A percentile compares a stretch with the other conserved stretches of the same genome.
Evolutionary conservation across 2,797 vertebrate genomes (phyloP).

Genomic region (Lithobates sylvaticus): DNA sequence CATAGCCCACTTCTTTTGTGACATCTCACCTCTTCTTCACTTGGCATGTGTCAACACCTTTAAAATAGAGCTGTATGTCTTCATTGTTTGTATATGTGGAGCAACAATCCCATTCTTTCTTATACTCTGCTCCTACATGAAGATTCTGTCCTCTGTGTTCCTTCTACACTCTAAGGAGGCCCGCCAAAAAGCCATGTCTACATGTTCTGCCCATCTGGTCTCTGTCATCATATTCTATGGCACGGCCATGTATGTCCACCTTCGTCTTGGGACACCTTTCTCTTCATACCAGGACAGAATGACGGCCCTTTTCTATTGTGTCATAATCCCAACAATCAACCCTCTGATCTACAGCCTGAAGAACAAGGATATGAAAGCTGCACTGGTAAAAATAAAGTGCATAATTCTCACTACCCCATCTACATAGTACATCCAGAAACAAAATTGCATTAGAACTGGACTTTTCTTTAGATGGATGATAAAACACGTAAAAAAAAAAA

Average conservation of each 20-base stretch:
- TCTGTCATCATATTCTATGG: conserved; percentile 65
- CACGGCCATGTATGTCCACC: conserved; percentile 62
- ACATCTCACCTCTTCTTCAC: conserved; percentile 65
- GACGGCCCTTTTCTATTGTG: conserved; percentile 57
- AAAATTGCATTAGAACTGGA: too few species aligned
- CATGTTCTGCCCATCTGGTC: conserved; percentile 63
- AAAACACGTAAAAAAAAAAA: too few species aligned
- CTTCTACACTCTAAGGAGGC: conserved; percentile 63
- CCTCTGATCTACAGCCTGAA: conserved; percentile 66
- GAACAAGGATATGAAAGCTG: conserved; percentile 64
- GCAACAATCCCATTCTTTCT: conserved; percentile 59
- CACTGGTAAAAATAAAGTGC: background rate
- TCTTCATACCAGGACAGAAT: conserved; percentile 56
- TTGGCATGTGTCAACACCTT: conserved; percentile 66
- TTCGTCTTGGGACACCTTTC: conserved; percentile 40
- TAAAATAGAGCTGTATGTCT: conserved; percentile 63
- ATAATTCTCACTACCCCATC: too few species aligned
- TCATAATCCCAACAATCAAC: conserved; percentile 63
- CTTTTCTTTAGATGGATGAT: too few species aligned
- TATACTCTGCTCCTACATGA: conserved; percentile 65
- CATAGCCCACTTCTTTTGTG: conserved; percentile 68
- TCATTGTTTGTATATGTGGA: conserved; percentile 61
- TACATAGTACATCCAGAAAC: too few species aligned
- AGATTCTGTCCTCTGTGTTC: conserved; percentile 58
- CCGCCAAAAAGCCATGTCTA: conserved; percentile 65